Percentiles rank a stretch among this genome's conserved stretches.
Evolutionary conservation across 2,888 invertebrate genomes (phyloP).

Genomic region (Zelleria hepariella): DNA sequence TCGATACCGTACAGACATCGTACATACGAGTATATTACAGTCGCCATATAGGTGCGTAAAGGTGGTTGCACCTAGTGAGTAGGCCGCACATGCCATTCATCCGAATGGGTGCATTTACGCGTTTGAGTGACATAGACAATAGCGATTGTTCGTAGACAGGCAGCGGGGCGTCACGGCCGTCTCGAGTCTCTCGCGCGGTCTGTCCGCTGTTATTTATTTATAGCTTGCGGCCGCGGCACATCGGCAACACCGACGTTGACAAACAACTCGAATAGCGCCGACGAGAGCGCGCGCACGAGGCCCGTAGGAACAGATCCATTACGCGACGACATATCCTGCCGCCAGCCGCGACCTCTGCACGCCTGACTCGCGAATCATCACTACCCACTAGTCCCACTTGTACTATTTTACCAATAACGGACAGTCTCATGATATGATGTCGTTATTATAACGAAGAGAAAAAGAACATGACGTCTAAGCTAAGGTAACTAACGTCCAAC

Average conservation of each 20-base stretch:
- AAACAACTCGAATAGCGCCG: constrained; percentile 44
- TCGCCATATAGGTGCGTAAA: neutral
- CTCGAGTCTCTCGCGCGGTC: constrained; percentile 20
- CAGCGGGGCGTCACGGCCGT: neutral
- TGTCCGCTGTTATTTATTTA: constrained; percentile 48
- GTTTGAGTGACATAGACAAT: constrained; percentile 32
- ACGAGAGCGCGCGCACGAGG: constrained; percentile 9
- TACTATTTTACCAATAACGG: too few species aligned
- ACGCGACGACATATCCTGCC: constrained; percentile 18
- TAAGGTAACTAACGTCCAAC: too few species aligned
- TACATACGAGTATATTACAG: too few species aligned
- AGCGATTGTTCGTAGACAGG: constrained; percentile 27
- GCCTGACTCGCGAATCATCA: too few species aligned
- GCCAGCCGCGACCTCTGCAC: too few species aligned
- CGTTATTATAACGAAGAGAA: too few species aligned
- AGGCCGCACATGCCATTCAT: neutral
- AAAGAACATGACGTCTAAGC: too few species aligned
- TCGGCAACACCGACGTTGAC: constrained; percentile 50
- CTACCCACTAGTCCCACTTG: too few species aligned
- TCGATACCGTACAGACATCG: too few species aligned
- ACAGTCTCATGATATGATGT: too few species aligned
- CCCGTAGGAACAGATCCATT: constrained; percentile 38
- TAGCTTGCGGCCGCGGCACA: constrained; percentile 37
- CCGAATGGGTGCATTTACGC: neutral
- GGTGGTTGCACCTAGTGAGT: neutral